Evolutionary conservation across 2,888 invertebrate species (phyloP).

Genomic region (Masnerella sp.): DNA sequence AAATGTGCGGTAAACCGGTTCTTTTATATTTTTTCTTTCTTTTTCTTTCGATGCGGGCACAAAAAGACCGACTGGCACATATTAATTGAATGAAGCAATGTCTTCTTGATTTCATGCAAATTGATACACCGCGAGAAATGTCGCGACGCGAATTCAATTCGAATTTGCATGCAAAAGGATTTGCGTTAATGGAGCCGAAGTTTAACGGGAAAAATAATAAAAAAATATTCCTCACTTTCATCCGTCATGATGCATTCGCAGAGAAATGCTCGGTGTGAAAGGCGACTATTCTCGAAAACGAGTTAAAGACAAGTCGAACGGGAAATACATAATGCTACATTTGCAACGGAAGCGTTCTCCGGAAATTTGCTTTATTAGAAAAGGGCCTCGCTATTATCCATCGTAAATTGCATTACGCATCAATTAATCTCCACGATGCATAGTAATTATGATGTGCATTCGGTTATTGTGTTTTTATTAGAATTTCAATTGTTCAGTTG

Average conservation of each 20-base stretch:
- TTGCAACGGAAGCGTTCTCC: slow-evolving; percentile 56
- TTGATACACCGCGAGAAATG: too few relatives aligned
- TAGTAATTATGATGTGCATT: slow-evolving; percentile 26
- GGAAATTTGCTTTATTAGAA: slow-evolving; percentile 51
- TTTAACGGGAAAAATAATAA: background rate
- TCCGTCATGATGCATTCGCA: slow-evolving; percentile 47
- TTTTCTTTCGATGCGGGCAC: background rate
- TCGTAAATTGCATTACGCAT: slow-evolving; percentile 45
- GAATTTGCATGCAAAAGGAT: slow-evolving; percentile 1
- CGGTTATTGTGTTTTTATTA: slow-evolving; percentile 27
- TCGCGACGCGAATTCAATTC: too few relatives aligned
- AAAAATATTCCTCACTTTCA: slow-evolving; percentile 53
- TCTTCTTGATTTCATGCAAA: slow-evolving; percentile 14
- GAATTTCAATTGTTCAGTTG: slow-evolving; percentile 27
- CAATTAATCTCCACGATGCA: slow-evolving; percentile 46
- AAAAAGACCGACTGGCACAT: slow-evolving; percentile 17
- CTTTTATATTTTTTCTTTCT: too few relatives aligned
- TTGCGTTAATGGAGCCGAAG: too few relatives aligned
- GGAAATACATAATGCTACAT: slow-evolving; percentile 54
- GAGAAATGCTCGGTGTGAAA: slow-evolving; percentile 55
- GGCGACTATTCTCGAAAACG: slow-evolving; percentile 51
- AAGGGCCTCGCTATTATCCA: slow-evolving; percentile 41
- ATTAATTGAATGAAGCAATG: slow-evolving; percentile 22
- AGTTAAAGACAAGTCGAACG: slow-evolving; percentile 53
- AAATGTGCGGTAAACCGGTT: slow-evolving; percentile 39